Conservation (phyloP, 2,888 invertebrate genomes). For the Tuberolachnus salignus region DNA sequence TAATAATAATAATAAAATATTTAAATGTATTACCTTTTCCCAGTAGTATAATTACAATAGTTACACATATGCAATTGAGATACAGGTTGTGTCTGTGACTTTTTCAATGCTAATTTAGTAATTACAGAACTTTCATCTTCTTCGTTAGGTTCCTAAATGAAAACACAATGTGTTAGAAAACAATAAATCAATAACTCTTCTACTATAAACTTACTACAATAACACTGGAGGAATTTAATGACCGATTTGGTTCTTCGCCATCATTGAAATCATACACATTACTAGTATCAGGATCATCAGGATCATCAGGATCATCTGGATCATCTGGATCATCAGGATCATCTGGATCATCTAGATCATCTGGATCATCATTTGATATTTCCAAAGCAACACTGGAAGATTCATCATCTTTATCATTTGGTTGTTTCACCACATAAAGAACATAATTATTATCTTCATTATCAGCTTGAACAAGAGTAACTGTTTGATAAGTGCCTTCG, state of each 20-base stretch:
- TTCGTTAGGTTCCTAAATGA: constrained; percentile 69
- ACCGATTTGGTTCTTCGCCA: constrained; percentile 67
- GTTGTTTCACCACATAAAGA: constrained; percentile 86
- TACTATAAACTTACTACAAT: constrained; percentile 59
- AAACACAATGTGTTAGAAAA: neutral
- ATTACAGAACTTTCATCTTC: constrained; percentile 72
- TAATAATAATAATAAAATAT: too few relatives aligned
- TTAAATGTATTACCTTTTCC: constrained; percentile 72
- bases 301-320: constrained; percentile 64
- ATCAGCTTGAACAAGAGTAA: constrained; percentile 83
- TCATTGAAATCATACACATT: constrained; percentile 79
- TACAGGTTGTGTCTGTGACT: constrained; percentile 70
- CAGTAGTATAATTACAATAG: constrained; percentile 89
- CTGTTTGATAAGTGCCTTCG: constrained; percentile 74
- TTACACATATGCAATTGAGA: constrained; percentile 81
- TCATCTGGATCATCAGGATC: constrained; percentile 64
- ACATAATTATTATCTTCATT: constrained; percentile 77
- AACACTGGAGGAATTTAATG: constrained; percentile 60
- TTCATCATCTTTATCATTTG: constrained; percentile 67
- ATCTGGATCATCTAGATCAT: too few relatives aligned
- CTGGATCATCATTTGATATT: constrained; percentile 64
- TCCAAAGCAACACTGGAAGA: constrained; percentile 62
- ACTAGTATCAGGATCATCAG: constrained; percentile 66
- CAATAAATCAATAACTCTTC: constrained; percentile 21
- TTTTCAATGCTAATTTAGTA: constrained; percentile 69